phyloP scores from a whole-genome alignment of 2,888 invertebrate species.

The Synergus japonicus region DNA sequence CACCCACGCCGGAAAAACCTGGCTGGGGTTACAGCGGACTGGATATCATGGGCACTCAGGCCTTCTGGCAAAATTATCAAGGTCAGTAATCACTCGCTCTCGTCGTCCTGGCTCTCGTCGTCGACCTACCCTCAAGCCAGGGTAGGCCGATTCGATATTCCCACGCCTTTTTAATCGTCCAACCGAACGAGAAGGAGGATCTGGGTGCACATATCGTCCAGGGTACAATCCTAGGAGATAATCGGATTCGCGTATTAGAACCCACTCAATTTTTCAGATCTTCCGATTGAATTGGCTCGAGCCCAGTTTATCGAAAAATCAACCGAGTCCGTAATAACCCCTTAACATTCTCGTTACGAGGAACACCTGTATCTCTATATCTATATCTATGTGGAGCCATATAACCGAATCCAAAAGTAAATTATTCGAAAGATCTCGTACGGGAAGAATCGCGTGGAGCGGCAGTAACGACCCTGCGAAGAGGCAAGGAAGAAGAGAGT shows the following conservation, averaged over 20 bases:
- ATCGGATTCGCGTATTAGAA: slow-evolving; percentile 74
- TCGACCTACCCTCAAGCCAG: background rate
- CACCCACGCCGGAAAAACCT: slow-evolving; percentile 77
- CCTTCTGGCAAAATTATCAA: slow-evolving; percentile 95
- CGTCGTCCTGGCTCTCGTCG: background rate
- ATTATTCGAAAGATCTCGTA: slow-evolving; percentile 72
- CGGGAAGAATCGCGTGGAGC: slow-evolving; percentile 68
- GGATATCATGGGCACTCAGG: slow-evolving; percentile 91
- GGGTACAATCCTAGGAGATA: slow-evolving; percentile 61
- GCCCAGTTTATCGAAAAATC: slow-evolving; percentile 57
- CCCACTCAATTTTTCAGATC: slow-evolving; percentile 76
- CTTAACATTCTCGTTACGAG: slow-evolving; percentile 26
- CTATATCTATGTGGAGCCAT: slow-evolving; percentile 45
- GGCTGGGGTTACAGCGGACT: slow-evolving; percentile 86
- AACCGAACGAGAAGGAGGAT: slow-evolving; percentile 45
- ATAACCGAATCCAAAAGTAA: slow-evolving; percentile 62
- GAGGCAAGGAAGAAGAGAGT: slow-evolving; percentile 46
- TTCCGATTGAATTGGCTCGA: slow-evolving; percentile 64
- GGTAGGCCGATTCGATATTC: slow-evolving; percentile 22
- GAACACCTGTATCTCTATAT: slow-evolving; percentile 37
- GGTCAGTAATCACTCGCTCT: slow-evolving; percentile 80
- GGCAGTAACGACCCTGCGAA: slow-evolving; percentile 69
- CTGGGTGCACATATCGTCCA: slow-evolving; percentile 40
- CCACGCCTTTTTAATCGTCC: slow-evolving; percentile 51
- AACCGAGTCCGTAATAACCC: slow-evolving; percentile 34